Evolutionary conservation across 1,140 invertebrate species (phyloP).

Genomic region (Drosophila nannoptera): DNA sequence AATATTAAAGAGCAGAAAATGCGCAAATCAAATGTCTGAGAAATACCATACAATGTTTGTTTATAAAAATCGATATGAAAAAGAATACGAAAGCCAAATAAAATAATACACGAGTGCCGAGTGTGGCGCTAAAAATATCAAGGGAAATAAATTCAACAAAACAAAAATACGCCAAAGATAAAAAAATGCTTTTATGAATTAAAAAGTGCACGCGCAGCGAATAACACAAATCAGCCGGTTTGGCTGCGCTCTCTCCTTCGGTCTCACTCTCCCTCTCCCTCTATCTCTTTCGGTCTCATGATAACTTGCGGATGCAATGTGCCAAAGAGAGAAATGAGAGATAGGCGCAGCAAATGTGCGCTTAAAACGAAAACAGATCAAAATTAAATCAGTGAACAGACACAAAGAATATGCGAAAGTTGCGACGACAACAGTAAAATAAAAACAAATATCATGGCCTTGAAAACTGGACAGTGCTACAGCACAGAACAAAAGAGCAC

Average conservation of each 20-base stretch:
- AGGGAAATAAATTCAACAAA: conserved; percentile 38
- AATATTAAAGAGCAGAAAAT: conserved; percentile 44
- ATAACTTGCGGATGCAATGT: conserved; percentile 37
- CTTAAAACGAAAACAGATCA: conserved; percentile 14
- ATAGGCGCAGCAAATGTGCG: conserved; percentile 8
- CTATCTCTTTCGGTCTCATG: conserved; percentile 7
- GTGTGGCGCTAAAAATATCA: conserved; percentile 70
- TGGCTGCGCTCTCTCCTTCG: background rate
- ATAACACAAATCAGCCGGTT: conserved; percentile 47
- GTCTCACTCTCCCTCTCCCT: background rate
- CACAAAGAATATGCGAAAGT: conserved; percentile 16
- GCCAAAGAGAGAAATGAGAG: conserved; percentile 1
- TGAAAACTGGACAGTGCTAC: conserved; percentile 48
- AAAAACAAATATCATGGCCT: conserved; percentile 60
- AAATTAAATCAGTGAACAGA: conserved; percentile 17
- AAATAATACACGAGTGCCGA: conserved; percentile 41
- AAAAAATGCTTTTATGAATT: conserved; percentile 42
- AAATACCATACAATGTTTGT: conserved; percentile 42
- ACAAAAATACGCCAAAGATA: conserved; percentile 22
- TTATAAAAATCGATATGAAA: conserved; percentile 32
- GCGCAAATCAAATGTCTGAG: conserved; percentile 38
- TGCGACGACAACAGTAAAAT: conserved; percentile 23
- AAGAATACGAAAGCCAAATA: conserved; percentile 9
- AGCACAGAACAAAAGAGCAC: conserved; percentile 13
- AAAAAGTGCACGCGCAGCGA: conserved; percentile 34